Percentiles rank a stretch among this genome's conserved stretches.
Conservation (phyloP, 1,140 invertebrate species). For the Drosophila oshimai region DNA sequence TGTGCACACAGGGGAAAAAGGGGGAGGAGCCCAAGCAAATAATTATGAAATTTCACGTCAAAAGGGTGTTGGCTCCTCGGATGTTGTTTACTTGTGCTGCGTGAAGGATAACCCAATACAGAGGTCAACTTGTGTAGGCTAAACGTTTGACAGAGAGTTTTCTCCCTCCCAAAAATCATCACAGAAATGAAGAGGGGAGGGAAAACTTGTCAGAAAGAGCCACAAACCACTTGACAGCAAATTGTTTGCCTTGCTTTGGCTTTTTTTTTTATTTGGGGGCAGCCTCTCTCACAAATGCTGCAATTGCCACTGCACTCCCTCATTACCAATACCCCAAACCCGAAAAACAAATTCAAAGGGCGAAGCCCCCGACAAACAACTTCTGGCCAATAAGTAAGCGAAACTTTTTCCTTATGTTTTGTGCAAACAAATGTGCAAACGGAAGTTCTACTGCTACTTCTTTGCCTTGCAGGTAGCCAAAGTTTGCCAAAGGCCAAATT, state of each 20-base stretch:
- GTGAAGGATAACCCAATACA: conserved; percentile 1
- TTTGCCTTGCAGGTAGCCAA: conserved; percentile 50
- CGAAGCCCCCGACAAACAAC: conserved; percentile 38
- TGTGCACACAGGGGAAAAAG: conserved; percentile 17
- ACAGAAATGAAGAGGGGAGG: background rate
- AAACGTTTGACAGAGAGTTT: background rate
- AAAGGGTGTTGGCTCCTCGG: conserved; percentile 5
- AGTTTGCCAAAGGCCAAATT: conserved; percentile 66
- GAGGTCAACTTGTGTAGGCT: background rate
- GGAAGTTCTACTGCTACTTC: conserved; percentile 25
- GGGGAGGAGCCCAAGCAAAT: conserved; percentile 10
- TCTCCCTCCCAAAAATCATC: background rate
- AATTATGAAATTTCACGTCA: conserved; percentile 56
- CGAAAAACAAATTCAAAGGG: conserved; percentile 19
- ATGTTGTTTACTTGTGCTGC: conserved; percentile 6
- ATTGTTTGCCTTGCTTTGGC: conserved; percentile 40
- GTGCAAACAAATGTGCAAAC: conserved; percentile 60
- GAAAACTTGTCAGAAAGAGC: conserved; percentile 18
- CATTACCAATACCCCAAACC: conserved; percentile 2
- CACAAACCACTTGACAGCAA: conserved; percentile 62
- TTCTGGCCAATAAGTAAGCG: conserved; percentile 68
- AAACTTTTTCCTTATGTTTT: conserved; percentile 69
- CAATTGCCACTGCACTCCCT: conserved; percentile 31
- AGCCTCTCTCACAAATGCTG: conserved; percentile 33
- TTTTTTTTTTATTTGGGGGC: conserved; percentile 26